phyloP scores from a whole-genome alignment of 2,113 vertebrate species.

The Hucho hucho region DNA sequence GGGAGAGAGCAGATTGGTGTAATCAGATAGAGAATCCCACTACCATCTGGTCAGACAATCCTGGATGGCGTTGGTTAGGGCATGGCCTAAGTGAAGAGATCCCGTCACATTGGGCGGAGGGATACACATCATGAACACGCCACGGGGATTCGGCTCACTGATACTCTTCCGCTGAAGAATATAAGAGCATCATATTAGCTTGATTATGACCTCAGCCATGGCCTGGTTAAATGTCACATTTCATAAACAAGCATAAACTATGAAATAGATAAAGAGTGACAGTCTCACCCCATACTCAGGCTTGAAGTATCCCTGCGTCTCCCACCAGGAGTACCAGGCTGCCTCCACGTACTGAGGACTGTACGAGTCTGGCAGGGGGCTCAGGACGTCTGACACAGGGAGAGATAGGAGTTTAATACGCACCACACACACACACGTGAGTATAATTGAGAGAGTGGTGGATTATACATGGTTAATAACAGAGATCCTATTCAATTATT shows the following conservation, averaged over 20 bases:
- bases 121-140: conserved; percentile 90
- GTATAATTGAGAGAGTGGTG: background rate
- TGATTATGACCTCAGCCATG: background rate
- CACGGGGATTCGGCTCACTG: conserved; percentile 77
- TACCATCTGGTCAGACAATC: conserved; percentile 86
- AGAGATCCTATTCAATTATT: background rate
- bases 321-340: conserved; percentile 90
- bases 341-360: conserved; percentile 89
- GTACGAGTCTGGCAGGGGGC: conserved; percentile 80
- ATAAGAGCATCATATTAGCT: background rate
- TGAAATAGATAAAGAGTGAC: background rate
- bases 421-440: background rate
- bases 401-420: background rate
- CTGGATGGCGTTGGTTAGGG: conserved; percentile 88
- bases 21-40: too few species aligned
- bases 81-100: conserved; percentile 89
- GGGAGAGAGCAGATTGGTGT: too few species aligned
- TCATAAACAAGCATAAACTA: background rate
- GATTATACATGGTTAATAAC: background rate
- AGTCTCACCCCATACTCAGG: conserved; percentile 84
- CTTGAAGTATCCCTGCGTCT: conserved; percentile 86
- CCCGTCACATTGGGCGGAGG: conserved; percentile 92
- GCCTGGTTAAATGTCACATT: background rate
- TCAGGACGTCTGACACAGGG: conserved; percentile 63
- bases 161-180: conserved; percentile 69